phyloP scores from a whole-genome alignment of 2,888 invertebrate genomes.

The Caenorhabditis wallacei region DNA sequence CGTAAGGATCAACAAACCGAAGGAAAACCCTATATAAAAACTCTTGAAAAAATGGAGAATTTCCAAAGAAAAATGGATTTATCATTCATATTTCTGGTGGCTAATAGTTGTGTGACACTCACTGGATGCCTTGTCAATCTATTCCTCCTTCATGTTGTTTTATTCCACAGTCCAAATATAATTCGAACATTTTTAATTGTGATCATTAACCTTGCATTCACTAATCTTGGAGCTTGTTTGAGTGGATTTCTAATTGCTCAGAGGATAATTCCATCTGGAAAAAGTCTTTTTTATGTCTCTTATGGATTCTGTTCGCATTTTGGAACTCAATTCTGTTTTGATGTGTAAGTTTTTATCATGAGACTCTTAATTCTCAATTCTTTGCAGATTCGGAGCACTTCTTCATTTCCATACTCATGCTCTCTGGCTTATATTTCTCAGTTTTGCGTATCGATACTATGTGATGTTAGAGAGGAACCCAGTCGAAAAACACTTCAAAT shows the following conservation, averaged over 20 bases:
- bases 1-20: not conserved
- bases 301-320: conserved; percentile 7
- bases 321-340: conserved; percentile 9
- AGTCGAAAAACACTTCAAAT: not conserved
- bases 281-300: conserved; percentile 4
- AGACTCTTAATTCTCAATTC: too few relatives aligned
- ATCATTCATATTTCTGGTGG: not conserved
- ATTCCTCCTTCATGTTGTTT: conserved; percentile 28
- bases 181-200: conserved; percentile 36
- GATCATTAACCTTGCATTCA: conserved; percentile 7
- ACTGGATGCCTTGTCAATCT: conserved; percentile 25
- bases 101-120: not conserved
- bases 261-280: conserved; percentile 9
- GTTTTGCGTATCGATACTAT: conserved; percentile 27
- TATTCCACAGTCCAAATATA: conserved; percentile 30
- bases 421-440: conserved; percentile 32
- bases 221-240: conserved; percentile 15
- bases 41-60: not conserved
- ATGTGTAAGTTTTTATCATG: conserved; percentile 21
- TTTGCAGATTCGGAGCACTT: conserved; percentile 26
- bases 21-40: too few relatives aligned
- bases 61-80: conserved; percentile 3
- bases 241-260: conserved; percentile 17
- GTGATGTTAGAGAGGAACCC: conserved; percentile 12
- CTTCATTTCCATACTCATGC: conserved; percentile 44